Conservation (phyloP, 2,888 invertebrate species). For the Thereva unica region DNA sequence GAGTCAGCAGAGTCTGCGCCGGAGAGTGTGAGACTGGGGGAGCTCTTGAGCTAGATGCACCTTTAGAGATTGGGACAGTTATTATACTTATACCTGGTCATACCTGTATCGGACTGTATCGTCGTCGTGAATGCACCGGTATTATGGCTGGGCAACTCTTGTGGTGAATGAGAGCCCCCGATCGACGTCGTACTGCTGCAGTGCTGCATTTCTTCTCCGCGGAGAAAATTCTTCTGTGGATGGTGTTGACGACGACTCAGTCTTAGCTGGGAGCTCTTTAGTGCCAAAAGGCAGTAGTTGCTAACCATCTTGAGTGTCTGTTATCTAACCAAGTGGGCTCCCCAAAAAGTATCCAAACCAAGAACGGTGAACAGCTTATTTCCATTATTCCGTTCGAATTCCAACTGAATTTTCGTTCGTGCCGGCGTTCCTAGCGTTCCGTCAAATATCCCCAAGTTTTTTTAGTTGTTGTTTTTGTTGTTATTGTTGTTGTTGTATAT, state of each 20-base stretch:
- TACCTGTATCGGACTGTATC: too few species aligned
- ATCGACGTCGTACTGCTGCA: too few species aligned
- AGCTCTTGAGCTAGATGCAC: too few species aligned
- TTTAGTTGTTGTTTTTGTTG: conserved; percentile 33
- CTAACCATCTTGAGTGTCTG: conserved; percentile 33
- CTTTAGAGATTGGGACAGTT: too few species aligned
- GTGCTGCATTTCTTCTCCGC: not conserved
- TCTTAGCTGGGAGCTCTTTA: conserved; percentile 29
- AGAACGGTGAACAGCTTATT: conserved; percentile 32
- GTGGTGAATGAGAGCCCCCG: too few species aligned
- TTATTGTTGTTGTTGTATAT: conserved; percentile 39
- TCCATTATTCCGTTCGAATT: conserved; percentile 17
- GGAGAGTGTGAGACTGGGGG: too few species aligned
- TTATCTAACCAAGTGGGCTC: conserved; percentile 29
- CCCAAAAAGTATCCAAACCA: conserved; percentile 24
- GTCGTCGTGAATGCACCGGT: too few species aligned
- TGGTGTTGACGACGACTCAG: not conserved
- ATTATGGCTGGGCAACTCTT: too few species aligned
- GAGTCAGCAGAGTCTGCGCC: too few species aligned
- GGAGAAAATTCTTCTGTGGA: conserved; percentile 7
- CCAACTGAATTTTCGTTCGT: conserved; percentile 31
- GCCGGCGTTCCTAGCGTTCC: conserved; percentile 35
- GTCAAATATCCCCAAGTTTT: conserved; percentile 35
- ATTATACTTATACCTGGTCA: too few species aligned
- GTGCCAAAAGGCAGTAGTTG: conserved; percentile 29